These are phyloP conservation scores for Muraenolepis orangiensis DNA, from an alignment of 2,797 vertebrate genomes.

Conservation along the genomic window DNA sequence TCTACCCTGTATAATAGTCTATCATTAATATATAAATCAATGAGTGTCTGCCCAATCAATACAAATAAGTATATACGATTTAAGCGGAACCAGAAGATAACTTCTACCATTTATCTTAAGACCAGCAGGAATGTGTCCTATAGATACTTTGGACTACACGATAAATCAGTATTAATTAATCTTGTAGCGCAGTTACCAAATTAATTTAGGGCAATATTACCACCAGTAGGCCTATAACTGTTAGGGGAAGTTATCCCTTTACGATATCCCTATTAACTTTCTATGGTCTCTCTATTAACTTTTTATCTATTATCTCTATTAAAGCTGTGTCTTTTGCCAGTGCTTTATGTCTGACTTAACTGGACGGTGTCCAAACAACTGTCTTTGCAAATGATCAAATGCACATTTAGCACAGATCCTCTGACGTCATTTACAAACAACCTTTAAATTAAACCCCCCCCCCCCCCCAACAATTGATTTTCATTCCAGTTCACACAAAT, in stretches of 20 bases:
- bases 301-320: neutral
- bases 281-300: neutral
- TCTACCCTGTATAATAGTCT: neutral
- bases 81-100: neutral
- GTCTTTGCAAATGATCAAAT: neutral
- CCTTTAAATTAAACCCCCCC: neutral
- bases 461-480: too few relatives aligned
- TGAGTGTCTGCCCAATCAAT: neutral
- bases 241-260: neutral
- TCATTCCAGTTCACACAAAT: constrained; percentile 30
- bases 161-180: neutral
- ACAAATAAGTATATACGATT: too few relatives aligned
- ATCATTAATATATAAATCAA: neutral
- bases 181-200: neutral
- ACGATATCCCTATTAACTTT: neutral
- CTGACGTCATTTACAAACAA: neutral
- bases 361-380: neutral
- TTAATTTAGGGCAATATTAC: neutral
- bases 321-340: neutral
- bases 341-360: neutral
- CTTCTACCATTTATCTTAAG: neutral
- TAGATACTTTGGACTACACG: neutral
- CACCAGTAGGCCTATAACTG: neutral
- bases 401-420: neutral
- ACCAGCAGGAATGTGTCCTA: neutral